These are phyloP conservation scores for Petrocephalus sullivani DNA, from an alignment of 2,797 vertebrate genomes.

Conservation along the genomic window DNA sequence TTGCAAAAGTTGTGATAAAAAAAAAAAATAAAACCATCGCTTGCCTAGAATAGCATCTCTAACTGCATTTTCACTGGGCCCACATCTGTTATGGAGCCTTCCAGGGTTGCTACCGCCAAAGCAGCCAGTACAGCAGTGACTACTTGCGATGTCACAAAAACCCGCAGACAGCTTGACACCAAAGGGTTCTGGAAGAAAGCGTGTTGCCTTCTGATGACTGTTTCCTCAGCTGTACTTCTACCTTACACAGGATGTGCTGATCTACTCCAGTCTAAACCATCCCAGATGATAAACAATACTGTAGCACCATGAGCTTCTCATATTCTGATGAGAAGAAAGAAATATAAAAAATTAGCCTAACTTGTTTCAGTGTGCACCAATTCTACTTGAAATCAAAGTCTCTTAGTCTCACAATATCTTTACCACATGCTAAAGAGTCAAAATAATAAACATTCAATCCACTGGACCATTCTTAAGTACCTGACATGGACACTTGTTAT, in stretches of 20 bases:
- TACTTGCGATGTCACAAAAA: neutral
- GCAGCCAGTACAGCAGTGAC: neutral
- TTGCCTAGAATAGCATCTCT: neutral
- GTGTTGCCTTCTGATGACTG: neutral
- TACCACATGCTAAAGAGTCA: neutral
- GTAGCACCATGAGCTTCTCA: neutral
- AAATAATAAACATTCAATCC: neutral
- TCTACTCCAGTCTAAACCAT: neutral
- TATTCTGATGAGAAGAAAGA: neutral
- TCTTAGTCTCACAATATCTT: neutral
- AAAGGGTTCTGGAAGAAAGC: neutral
- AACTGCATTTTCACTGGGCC: neutral
- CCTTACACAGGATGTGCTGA: neutral
- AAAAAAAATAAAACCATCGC: neutral
- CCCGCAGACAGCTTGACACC: neutral
- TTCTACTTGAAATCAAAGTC: neutral
- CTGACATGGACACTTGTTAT: neutral
- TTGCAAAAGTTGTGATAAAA: neutral
- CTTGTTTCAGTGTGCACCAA: neutral
- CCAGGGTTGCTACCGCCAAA: neutral
- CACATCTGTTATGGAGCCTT: neutral
- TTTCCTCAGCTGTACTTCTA: neutral
- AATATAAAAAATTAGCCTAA: neutral
- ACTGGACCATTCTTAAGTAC: neutral
- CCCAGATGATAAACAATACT: neutral